Evolutionary conservation across 1,140 invertebrate species (phyloP).

Genomic region (Ostrea denselamellosa): DNA sequence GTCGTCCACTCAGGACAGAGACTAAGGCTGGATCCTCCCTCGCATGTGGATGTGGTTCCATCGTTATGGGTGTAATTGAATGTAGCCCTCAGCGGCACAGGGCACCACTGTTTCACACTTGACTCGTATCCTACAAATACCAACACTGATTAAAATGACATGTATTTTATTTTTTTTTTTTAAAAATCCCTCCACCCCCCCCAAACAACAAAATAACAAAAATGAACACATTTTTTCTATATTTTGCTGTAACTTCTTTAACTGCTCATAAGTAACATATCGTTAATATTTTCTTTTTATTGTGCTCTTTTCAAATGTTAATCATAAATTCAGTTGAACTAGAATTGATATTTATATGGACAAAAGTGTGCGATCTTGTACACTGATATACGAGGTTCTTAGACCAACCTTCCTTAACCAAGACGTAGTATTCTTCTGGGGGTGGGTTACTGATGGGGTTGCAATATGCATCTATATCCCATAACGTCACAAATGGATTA

Average conservation of each 20-base stretch:
- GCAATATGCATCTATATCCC: slow-evolving; percentile 34
- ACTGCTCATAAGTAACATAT: too few species aligned
- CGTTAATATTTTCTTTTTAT: too few species aligned
- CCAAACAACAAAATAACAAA: too few species aligned
- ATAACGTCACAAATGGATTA: background rate
- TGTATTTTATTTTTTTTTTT: too few species aligned
- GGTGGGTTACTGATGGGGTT: background rate
- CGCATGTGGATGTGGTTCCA: slow-evolving; percentile 42
- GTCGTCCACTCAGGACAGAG: slow-evolving; percentile 46
- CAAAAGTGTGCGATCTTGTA: too few species aligned
- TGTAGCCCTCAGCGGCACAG: slow-evolving; percentile 39
- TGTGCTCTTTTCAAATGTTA: too few species aligned
- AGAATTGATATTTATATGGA: too few species aligned
- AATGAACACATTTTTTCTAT: too few species aligned
- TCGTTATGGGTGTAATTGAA: slow-evolving; percentile 51
- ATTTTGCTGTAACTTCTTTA: too few species aligned
- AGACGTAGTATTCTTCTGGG: slow-evolving; percentile 49
- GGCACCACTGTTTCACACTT: slow-evolving; percentile 42
- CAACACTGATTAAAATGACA: background rate
- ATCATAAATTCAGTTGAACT: too few species aligned
- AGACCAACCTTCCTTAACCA: slow-evolving; percentile 49
- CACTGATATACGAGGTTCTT: too few species aligned
- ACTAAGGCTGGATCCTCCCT: slow-evolving; percentile 17
- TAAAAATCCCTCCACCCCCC: too few species aligned
- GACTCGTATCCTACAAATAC: slow-evolving; percentile 43